A percentile compares a stretch with the other conserved stretches of the same genome.
phyloP scores from a whole-genome alignment of 1,140 invertebrate genomes.

The Thaumatotibia leucotreta region DNA sequence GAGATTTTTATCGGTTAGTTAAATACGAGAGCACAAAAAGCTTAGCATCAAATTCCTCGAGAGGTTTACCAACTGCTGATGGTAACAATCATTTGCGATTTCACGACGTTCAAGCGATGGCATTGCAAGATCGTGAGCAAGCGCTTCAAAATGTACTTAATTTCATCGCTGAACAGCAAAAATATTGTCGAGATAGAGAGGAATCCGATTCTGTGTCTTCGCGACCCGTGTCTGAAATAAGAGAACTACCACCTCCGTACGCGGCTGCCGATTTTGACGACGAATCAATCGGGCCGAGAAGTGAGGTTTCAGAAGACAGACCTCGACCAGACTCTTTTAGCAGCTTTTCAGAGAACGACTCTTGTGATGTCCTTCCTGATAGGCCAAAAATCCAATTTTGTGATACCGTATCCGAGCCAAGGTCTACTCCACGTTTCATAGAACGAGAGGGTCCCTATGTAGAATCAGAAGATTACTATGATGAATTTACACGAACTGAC shows the following conservation, averaged over 20 bases:
- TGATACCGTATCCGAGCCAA: slow-evolving; percentile 63
- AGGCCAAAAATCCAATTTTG: slow-evolving; percentile 44
- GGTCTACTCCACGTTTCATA: slow-evolving; percentile 62
- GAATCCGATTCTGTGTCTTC: slow-evolving; percentile 76
- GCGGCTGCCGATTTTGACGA: slow-evolving; percentile 66
- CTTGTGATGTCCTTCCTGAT: slow-evolving; percentile 52
- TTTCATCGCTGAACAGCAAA: slow-evolving; percentile 87
- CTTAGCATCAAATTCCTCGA: slow-evolving; percentile 85
- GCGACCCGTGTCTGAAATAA: slow-evolving; percentile 73
- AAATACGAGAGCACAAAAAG: slow-evolving; percentile 89
- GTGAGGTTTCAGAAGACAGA: slow-evolving; percentile 67
- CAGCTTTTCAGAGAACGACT: slow-evolving; percentile 69
- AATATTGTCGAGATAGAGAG: slow-evolving; percentile 80
- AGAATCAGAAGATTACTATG: slow-evolving; percentile 62
- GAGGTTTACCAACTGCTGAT: slow-evolving; percentile 75
- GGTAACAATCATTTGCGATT: slow-evolving; percentile 57
- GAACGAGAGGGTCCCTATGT: slow-evolving; percentile 64
- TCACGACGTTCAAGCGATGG: slow-evolving; percentile 65
- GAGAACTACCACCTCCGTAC: slow-evolving; percentile 70
- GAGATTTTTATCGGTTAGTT: slow-evolving; percentile 86
- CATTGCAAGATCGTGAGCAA: slow-evolving; percentile 80
- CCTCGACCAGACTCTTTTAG: slow-evolving; percentile 65
- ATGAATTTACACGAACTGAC: slow-evolving; percentile 52
- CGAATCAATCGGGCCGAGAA: slow-evolving; percentile 64
- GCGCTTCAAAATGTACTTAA: slow-evolving; percentile 84